Conservation (phyloP, 2,113 vertebrate species). For the Chitala chitala region DNA sequence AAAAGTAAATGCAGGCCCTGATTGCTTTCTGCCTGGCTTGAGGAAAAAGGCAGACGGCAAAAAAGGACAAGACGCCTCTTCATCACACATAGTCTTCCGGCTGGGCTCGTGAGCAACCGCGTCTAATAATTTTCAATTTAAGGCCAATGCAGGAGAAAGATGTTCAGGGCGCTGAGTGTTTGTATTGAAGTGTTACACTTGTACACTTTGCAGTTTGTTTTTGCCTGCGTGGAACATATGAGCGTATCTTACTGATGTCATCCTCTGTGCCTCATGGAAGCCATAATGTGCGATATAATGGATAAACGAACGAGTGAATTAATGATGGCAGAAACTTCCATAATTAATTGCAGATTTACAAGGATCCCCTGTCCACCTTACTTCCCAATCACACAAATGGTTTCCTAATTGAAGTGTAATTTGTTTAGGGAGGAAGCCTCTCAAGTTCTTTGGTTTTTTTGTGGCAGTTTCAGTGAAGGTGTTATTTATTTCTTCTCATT, state of each 20-base stretch:
- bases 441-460: no score
- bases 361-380: background rate
- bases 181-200: no score
- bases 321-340: background rate
- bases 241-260: no score
- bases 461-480: no score
- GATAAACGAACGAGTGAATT: no score
- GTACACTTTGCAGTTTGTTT: no score
- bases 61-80: background rate
- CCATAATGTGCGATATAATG: no score
- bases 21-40: conserved; percentile 10
- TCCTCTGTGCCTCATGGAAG: no score
- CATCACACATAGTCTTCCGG: background rate
- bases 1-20: conserved; percentile 29
- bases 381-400: no score
- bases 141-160: conserved; percentile 18
- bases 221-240: background rate
- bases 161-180: conserved; percentile 9
- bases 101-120: conserved; percentile 37
- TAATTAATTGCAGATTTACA: background rate
- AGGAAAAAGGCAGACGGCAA: background rate
- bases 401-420: no score
- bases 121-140: conserved; percentile 38
- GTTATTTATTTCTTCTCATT: no score
- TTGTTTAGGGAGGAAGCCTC: no score